A percentile compares a stretch with the other conserved stretches of the same genome.
Conservation (phyloP, 2,888 invertebrate species). For the Drosophila neotestacea region DNA sequence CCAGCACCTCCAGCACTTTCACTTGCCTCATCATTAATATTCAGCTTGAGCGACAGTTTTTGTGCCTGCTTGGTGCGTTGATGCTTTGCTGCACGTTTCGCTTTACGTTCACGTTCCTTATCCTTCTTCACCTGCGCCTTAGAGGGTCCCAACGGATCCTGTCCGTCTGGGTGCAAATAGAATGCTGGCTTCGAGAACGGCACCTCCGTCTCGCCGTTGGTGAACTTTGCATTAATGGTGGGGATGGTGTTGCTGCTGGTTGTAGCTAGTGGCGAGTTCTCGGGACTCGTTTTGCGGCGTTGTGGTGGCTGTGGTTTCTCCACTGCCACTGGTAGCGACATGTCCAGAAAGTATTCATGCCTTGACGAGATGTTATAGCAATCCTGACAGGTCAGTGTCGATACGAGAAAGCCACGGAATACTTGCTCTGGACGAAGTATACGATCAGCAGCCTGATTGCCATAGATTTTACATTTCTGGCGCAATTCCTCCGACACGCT, state of each 20-base stretch:
- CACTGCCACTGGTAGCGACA: conserved; percentile 94
- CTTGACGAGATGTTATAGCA: conserved; percentile 94
- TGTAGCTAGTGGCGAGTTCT: conserved; percentile 54
- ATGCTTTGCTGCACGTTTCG: conserved; percentile 81
- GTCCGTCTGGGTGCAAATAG: conserved; percentile 58
- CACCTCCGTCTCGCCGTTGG: conserved; percentile 39
- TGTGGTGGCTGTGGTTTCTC: conserved; percentile 91
- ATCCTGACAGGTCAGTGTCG: conserved; percentile 94
- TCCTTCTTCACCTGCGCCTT: conserved; percentile 88
- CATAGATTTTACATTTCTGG: conserved; percentile 92
- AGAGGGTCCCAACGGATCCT: conserved; percentile 82
- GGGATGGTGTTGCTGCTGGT: background rate
- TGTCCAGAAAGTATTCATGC: conserved; percentile 96
- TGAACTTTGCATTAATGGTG: conserved; percentile 42
- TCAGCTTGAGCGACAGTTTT: conserved; percentile 50
- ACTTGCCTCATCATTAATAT: conserved; percentile 22
- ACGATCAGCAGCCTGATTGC: conserved; percentile 91
- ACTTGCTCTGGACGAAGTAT: conserved; percentile 94
- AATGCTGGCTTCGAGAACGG: conserved; percentile 57
- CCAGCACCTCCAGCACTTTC: conserved; percentile 15
- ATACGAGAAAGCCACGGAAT: conserved; percentile 96
- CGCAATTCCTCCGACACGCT: conserved; percentile 91
- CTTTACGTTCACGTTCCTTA: conserved; percentile 86
- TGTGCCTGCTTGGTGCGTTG: conserved; percentile 73
- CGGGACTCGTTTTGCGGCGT: conserved; percentile 86